Percentiles rank a stretch among this genome's conserved stretches.
These are phyloP conservation scores for Drosophila picticornis DNA, from an alignment of 2,888 invertebrate species.

Conservation along the genomic window DNA sequence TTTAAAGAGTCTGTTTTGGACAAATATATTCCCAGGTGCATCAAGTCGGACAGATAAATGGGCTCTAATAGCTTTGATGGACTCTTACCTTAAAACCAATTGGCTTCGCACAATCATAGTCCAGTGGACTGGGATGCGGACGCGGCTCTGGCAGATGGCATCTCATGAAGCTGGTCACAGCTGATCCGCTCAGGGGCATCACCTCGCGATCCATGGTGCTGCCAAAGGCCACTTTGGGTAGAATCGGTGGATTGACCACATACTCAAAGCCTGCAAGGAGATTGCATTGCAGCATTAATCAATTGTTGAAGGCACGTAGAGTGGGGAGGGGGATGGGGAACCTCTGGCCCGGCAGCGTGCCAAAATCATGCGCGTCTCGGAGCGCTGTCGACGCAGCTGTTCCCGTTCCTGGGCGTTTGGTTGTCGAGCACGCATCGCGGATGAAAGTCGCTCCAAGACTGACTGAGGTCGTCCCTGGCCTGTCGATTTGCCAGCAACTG, in stretches of 20 bases:
- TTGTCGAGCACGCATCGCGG: slow-evolving; percentile 73
- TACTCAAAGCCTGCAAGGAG: slow-evolving; percentile 86
- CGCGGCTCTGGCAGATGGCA: slow-evolving; percentile 79
- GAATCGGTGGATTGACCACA: slow-evolving; percentile 86
- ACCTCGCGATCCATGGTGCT: slow-evolving; percentile 86
- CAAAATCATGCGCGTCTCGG: slow-evolving; percentile 73
- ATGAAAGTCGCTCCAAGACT: slow-evolving; percentile 43
- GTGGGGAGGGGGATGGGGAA: slow-evolving; percentile 10
- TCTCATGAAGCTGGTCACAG: slow-evolving; percentile 86
- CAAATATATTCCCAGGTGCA: background rate
- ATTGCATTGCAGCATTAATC: background rate
- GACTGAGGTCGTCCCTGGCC: slow-evolving; percentile 11
- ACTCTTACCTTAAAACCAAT: slow-evolving; percentile 71
- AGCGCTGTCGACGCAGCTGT: slow-evolving; percentile 68
- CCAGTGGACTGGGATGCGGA: slow-evolving; percentile 74
- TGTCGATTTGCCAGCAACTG: slow-evolving; percentile 22
- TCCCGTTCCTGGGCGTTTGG: slow-evolving; percentile 70
- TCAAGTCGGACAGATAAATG: background rate
- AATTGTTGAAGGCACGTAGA: background rate
- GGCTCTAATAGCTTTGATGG: background rate
- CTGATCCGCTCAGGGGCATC: slow-evolving; percentile 85
- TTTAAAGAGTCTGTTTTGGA: too few relatives aligned
- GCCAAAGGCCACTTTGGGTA: slow-evolving; percentile 86
- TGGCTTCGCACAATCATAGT: slow-evolving; percentile 55
- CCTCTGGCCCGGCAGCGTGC: slow-evolving; percentile 62